Percentiles rank a stretch among this genome's conserved stretches.
phyloP scores from a whole-genome alignment of 2,797 vertebrate species.

The Pipistrellus kuhlii region DNA sequence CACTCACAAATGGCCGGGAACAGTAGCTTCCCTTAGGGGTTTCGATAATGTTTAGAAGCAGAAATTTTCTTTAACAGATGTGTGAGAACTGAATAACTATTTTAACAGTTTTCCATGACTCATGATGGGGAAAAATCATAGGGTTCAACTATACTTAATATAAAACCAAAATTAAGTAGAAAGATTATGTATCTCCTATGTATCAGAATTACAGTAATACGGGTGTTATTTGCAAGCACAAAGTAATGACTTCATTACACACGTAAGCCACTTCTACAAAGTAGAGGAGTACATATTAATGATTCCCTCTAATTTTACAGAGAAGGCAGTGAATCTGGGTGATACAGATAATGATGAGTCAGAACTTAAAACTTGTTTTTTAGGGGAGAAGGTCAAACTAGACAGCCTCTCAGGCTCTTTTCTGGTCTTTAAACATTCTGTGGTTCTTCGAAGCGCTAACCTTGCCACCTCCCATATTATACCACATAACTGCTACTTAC shows the following conservation, averaged over 20 bases:
- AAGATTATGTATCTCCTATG: not conserved
- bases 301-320: constrained; percentile 9
- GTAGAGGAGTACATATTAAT: not conserved
- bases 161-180: constrained; percentile 47
- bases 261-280: not conserved
- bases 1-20: constrained; percentile 58
- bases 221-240: not conserved
- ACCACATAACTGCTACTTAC: not conserved
- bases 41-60: constrained; percentile 63
- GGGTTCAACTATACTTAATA: constrained; percentile 53
- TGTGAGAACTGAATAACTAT: constrained; percentile 37
- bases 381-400: not conserved
- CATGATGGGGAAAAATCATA: not conserved
- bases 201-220: constrained; percentile 19
- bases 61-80: constrained; percentile 68
- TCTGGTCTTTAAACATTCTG: not conserved
- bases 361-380: constrained; percentile 9
- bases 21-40: constrained; percentile 70
- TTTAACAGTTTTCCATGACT: constrained; percentile 56
- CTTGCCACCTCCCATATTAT: not conserved
- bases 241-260: not conserved
- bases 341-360: not conserved
- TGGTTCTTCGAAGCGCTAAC: not conserved
- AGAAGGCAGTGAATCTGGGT: not conserved
- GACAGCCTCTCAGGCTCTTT: not conserved